Conservation (phyloP, 92 coral and sea anemone genomes). For the Hydrozoanthus gracilis region DNA sequence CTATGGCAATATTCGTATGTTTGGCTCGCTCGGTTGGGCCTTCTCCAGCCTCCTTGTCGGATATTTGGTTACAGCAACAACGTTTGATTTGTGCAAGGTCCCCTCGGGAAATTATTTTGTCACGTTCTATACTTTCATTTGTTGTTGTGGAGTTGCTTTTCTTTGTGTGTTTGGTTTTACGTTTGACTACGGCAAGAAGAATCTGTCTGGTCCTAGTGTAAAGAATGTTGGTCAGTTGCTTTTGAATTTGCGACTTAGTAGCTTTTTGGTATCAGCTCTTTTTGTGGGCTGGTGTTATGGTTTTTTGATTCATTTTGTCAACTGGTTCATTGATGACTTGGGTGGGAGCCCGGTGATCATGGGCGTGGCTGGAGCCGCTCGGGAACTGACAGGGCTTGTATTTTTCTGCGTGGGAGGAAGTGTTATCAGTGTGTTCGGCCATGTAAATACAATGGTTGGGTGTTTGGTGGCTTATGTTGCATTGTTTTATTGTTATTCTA, state of each 20-base stretch:
- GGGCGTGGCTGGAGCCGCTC: constrained; percentile 70
- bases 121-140: constrained; percentile 70
- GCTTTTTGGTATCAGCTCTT: constrained; percentile 51
- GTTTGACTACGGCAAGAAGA: constrained; percentile 56
- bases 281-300: constrained; percentile 23
- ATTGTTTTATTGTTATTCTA: constrained; percentile 60
- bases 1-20: constrained; percentile 84
- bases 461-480: constrained; percentile 65
- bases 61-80: constrained; percentile 54
- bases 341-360: constrained; percentile 64
- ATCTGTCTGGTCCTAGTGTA: constrained; percentile 19
- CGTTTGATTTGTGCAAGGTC: constrained; percentile 45
- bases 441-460: constrained; percentile 51
- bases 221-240: constrained; percentile 54
- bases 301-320: constrained; percentile 67
- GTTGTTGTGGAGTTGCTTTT: constrained; percentile 70
- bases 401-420: constrained; percentile 64
- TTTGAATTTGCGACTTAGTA: constrained; percentile 48
- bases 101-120: constrained; percentile 41
- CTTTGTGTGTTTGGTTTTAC: constrained; percentile 68
- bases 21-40: constrained; percentile 70
- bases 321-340: constrained; percentile 83
- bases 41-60: constrained; percentile 59
- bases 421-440: constrained; percentile 64
- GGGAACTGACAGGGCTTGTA: constrained; percentile 58